Percentiles rank a stretch among this genome's conserved stretches.
Evolutionary conservation across 1,140 invertebrate species (phyloP).

Genomic region (Drosophila pectinifera): DNA sequence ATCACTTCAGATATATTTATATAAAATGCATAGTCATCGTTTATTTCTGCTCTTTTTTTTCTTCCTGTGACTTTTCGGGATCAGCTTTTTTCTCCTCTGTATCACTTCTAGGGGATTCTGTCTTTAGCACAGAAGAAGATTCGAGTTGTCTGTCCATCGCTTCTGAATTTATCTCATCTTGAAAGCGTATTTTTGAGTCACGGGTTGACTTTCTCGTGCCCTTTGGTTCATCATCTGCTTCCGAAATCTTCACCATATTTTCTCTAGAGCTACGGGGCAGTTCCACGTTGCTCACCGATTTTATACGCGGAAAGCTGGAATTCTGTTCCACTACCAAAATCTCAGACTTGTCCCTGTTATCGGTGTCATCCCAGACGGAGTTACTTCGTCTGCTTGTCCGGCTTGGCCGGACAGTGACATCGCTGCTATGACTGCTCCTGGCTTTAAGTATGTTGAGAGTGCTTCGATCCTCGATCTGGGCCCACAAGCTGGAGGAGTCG

Average conservation of each 20-base stretch:
- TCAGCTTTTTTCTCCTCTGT: no score
- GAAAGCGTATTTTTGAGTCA: not conserved
- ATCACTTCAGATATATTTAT: not conserved
- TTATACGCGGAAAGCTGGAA: not conserved
- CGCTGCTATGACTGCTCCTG: not conserved
- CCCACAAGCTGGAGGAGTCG: conserved; percentile 42
- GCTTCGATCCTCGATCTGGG: conserved; percentile 34
- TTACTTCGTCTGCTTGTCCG: not conserved
- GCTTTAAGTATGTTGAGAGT: not conserved
- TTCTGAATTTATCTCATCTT: not conserved
- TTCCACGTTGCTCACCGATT: not conserved
- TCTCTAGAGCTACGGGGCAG: no score
- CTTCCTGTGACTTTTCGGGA: not conserved
- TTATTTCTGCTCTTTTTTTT: not conserved
- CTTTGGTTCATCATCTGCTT: not conserved
- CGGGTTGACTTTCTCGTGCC: conserved; percentile 70
- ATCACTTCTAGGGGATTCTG: not conserved
- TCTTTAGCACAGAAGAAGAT: not conserved
- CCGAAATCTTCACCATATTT: not conserved
- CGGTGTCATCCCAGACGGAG: not conserved
- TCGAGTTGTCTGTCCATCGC: not conserved
- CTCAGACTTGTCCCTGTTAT: conserved; percentile 5
- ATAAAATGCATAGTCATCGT: no score
- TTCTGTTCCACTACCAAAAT: conserved; percentile 22
- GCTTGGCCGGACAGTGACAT: not conserved